These are phyloP conservation scores for Xyrichtys novacula DNA, from an alignment of 2,797 vertebrate genomes.

Conservation along the genomic window DNA sequence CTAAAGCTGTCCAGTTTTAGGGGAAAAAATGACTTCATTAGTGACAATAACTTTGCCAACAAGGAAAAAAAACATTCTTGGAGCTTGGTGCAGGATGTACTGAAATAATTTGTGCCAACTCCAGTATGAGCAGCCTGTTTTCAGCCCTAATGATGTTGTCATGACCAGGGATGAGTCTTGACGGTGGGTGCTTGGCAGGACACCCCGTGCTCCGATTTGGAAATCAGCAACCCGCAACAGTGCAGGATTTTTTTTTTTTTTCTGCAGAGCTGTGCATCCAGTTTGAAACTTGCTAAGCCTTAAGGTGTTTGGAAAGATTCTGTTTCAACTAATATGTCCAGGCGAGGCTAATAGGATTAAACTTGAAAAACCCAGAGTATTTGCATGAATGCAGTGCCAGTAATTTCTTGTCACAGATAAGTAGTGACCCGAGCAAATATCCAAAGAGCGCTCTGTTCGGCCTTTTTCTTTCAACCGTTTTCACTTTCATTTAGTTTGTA, in stretches of 20 bases:
- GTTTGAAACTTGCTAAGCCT: conserved; percentile 47
- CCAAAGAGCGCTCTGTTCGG: not conserved
- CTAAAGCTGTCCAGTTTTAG: not conserved
- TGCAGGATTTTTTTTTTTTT: no score
- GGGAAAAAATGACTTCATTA: not conserved
- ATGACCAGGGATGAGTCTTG: conserved; percentile 60
- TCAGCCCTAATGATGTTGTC: conserved; percentile 60
- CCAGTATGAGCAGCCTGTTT: conserved; percentile 63
- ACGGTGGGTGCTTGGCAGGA: conserved; percentile 64
- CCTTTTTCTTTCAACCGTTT: conserved; percentile 1
- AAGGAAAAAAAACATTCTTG: conserved; percentile 44
- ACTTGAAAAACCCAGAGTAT: conserved; percentile 32
- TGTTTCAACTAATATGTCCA: conserved; percentile 56
- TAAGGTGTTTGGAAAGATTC: conserved; percentile 50
- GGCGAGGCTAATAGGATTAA: conserved; percentile 58
- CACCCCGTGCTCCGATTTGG: conserved; percentile 38
- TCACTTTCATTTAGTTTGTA: not conserved
- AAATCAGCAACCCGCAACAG: conserved; percentile 48
- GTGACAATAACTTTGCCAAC: conserved; percentile 26
- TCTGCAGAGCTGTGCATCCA: conserved; percentile 36
- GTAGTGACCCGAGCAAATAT: conserved; percentile 20
- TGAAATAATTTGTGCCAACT: conserved; percentile 64
- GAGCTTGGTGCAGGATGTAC: not conserved
- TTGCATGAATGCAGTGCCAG: conserved; percentile 33
- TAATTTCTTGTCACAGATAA: conserved; percentile 36